Evolutionary conservation across 2,113 vertebrate genomes (phyloP).

Genomic region (Pomatostomus ruficeps): DNA sequence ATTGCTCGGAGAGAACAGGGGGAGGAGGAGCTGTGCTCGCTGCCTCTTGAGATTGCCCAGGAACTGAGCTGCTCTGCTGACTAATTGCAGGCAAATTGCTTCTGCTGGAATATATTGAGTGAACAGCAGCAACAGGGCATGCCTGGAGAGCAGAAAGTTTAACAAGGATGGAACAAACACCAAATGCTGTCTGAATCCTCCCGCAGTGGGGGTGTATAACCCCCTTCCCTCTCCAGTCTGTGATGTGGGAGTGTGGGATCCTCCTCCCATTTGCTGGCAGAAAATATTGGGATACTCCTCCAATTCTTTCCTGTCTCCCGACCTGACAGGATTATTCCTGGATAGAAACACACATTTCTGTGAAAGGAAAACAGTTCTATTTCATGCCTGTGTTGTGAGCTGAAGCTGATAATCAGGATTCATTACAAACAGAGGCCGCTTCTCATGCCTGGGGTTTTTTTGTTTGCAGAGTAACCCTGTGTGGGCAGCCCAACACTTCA

Average conservation of each 20-base stretch:
- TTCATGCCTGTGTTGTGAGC: neutral
- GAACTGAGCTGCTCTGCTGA: neutral
- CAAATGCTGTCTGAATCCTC: neutral
- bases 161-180: neutral
- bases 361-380: neutral
- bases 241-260: neutral
- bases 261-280: neutral
- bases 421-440: neutral
- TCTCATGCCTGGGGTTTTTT: neutral
- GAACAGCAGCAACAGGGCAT: neutral
- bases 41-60: neutral
- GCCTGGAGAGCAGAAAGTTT: neutral
- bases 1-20: neutral
- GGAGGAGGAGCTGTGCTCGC: neutral
- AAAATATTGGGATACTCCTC: neutral
- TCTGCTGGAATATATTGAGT: neutral
- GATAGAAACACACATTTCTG: neutral
- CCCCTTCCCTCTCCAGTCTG: neutral
- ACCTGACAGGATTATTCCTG: neutral
- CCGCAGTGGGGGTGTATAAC: neutral
- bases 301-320: neutral
- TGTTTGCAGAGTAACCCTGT: neutral
- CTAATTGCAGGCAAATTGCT: constrained; percentile 23
- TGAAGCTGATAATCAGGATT: neutral
- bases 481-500: neutral